Conservation (phyloP, 2,113 vertebrate species). For the Erpornis zantholeuca region DNA sequence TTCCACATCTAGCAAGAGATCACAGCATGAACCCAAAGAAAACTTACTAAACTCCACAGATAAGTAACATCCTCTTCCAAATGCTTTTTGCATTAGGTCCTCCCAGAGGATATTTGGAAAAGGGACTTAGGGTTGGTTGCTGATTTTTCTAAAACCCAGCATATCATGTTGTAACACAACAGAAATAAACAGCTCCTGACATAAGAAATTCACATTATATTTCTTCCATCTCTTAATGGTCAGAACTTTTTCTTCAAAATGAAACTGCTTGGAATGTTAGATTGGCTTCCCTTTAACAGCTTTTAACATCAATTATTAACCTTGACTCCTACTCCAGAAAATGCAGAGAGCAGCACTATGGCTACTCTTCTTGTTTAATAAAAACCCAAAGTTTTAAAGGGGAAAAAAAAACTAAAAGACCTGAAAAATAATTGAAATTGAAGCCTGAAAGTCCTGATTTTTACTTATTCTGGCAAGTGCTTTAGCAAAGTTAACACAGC, state of each 20-base stretch:
- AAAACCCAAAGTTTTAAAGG: neutral
- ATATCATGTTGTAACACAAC: neutral
- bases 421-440: neutral
- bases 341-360: neutral
- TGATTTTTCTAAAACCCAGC: neutral
- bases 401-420: neutral
- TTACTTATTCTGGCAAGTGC: neutral
- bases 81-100: neutral
- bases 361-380: neutral
- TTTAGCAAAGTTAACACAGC: neutral
- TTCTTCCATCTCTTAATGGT: conserved; percentile 3
- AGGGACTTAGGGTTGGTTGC: neutral
- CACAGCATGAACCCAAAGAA: neutral
- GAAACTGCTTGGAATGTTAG: neutral
- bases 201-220: neutral
- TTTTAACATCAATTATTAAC: neutral
- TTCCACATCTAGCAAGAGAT: neutral
- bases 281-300: neutral
- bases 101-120: neutral
- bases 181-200: neutral
- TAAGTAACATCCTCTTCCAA: neutral
- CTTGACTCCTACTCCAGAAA: neutral
- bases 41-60: neutral
- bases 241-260: neutral
- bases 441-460: neutral